Conservation (phyloP, 2,888 invertebrate species). For the Drosophila anomalata region DNA sequence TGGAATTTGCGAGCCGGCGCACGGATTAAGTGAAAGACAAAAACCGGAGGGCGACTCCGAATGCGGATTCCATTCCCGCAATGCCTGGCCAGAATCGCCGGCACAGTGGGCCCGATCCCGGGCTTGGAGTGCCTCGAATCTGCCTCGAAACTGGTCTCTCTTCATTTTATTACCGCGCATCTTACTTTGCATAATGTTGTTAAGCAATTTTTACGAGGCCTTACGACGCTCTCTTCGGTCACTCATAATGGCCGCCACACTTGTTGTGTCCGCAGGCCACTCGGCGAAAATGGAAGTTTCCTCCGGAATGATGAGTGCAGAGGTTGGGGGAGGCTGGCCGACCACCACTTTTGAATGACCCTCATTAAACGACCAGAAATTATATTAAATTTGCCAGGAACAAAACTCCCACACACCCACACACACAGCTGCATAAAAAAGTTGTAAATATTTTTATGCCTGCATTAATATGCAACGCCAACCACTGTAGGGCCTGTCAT, state of each 20-base stretch:
- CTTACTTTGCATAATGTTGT: conserved; percentile 73
- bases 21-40: conserved; percentile 75
- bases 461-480: conserved; percentile 78
- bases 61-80: conserved; percentile 32
- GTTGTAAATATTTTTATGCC: conserved; percentile 79
- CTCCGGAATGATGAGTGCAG: conserved; percentile 50
- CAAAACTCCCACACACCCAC: conserved; percentile 12
- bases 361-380: conserved; percentile 78
- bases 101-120: conserved; percentile 57
- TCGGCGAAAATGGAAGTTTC: conserved; percentile 32
- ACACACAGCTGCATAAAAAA: conserved; percentile 68
- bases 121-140: background rate
- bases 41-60: conserved; percentile 53
- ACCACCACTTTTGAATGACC: conserved; percentile 68
- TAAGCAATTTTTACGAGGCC: conserved; percentile 66
- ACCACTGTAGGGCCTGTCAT: conserved; percentile 58
- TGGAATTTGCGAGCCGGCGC: conserved; percentile 71
- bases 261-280: conserved; percentile 65
- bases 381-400: conserved; percentile 72
- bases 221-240: conserved; percentile 15
- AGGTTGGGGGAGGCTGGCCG: conserved; percentile 1
- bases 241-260: conserved; percentile 67
- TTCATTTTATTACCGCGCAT: conserved; percentile 50
- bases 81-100: conserved; percentile 38
- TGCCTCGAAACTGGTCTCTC: background rate